Base-by-base conservation (phyloP, 1,140 invertebrate species). In the Lepidurus apus region DNA sequence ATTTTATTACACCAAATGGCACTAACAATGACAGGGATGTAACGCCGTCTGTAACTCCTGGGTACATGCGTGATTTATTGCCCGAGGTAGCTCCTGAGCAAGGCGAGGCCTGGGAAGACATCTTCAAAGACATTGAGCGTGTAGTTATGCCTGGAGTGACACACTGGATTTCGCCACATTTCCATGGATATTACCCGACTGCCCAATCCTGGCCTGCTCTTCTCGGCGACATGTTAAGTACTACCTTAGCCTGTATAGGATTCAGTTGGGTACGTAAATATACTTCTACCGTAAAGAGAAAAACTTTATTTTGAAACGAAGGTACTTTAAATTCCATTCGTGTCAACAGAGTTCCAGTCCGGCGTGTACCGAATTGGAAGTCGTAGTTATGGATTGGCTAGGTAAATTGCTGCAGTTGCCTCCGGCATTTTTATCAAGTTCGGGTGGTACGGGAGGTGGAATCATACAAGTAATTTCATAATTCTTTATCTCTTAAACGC, bases 161-260 rank as follows among this genome's bases (percentile, higher is more conserved):
- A 5, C 96, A 98, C 83, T 99, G 97, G 97, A 95, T 98, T 83
- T 96, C 93, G 80, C 97, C 97, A 6, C 91, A 94, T 83, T 99
- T 99, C 86, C 95, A 98, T 85, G 97, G 97, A 1, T 99, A 98
- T 86, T 99, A 96, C 86, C 96, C 98, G 0, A 98, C 97, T 0
- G 96, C 92, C 9, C 96, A 96, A 86, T 98, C 95, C 0, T 99
- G 53, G 34, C 87, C 97, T 0, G 90, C 95, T 1, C 91, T 94
- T 81, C 91, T 96, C 24, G 97, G 93, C 17, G 97, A 99, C 82
- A 99, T 99, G 90, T 86, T 99, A 8, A 96, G 93, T 82, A 95
- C 93, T 75, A 95, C 94, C 10, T 96, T 99, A 81, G 93, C 93
- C 42, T 95, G 93, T 83, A 94, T 95, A 78, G 94, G 94, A 81